A percentile compares a stretch with the other conserved stretches of the same genome.
Evolutionary conservation across 1,140 invertebrate genomes (phyloP).

Genomic region (Mesaphorura yosii): DNA sequence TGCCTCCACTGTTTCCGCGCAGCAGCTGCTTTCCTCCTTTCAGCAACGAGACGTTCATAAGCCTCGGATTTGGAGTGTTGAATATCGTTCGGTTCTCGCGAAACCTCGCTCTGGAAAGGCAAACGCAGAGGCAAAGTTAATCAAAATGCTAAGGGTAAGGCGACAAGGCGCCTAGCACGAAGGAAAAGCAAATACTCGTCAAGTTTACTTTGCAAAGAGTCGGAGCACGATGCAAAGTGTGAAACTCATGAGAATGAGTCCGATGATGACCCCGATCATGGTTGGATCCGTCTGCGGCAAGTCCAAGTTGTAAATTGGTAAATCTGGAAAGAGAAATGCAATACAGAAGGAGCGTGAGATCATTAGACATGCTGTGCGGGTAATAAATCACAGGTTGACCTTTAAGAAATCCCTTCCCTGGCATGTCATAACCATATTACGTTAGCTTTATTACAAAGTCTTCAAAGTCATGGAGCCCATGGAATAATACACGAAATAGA

Average conservation of each 20-base stretch:
- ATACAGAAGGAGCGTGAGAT: neutral
- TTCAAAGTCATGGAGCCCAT: too few relatives aligned
- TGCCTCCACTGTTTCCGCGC: conserved; percentile 22
- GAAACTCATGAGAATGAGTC: conserved; percentile 84
- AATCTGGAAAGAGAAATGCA: conserved; percentile 10
- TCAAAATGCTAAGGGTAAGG: conserved; percentile 13
- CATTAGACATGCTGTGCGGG: too few relatives aligned
- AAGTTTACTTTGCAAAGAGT: conserved; percentile 87
- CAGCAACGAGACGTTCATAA: conserved; percentile 31
- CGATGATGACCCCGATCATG: conserved; percentile 56
- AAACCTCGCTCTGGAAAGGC: conserved; percentile 64
- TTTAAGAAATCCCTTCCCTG: too few relatives aligned
- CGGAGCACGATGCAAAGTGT: conserved; percentile 85
- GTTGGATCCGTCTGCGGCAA: conserved; percentile 28
- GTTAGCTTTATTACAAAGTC: too few relatives aligned
- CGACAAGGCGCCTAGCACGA: neutral
- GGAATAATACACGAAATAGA: too few relatives aligned
- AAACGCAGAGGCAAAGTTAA: conserved; percentile 1
- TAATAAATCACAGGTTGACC: too few relatives aligned
- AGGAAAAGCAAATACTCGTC: conserved; percentile 38
- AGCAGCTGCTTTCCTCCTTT: conserved; percentile 30
- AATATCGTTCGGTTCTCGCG: conserved; percentile 82
- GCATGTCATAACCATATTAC: too few relatives aligned
- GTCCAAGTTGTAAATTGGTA: conserved; percentile 14
- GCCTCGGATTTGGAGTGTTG: conserved; percentile 75